Evolutionary conservation across 1,140 invertebrate genomes (phyloP), one percentile per base, ranked within the genome.

Genomic region (Heliconius melpomene): DNA sequence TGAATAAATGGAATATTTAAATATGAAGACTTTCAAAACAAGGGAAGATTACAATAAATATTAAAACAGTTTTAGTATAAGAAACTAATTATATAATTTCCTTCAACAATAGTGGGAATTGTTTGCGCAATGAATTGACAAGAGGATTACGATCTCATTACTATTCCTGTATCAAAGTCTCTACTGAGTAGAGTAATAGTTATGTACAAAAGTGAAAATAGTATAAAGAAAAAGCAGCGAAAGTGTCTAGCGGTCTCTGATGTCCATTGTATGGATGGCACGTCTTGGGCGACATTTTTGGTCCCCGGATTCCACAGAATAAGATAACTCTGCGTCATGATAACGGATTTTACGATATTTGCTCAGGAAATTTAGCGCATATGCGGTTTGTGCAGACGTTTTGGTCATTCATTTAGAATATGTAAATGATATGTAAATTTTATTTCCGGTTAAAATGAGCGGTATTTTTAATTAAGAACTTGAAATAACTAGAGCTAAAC

Each of bases 201-300:
- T 78, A 72, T 71, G 70, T 90, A 78, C 78, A 92, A 92, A 93
- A 94, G 91, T 94, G 92, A 94, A 93, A 94, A 90, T 91, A 82
- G 83, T 83, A 83, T 88, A 89, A 86, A 90, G 87, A 89, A 93
- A 93, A 88, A 90, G 87, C 82, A 91, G 91, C 87, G 92, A 94
- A 94, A 94, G 92, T 94, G 84, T 57, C 86, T 74, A 86, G 80
- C 83, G 84, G 90, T 86, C 85, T 87, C 88, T 85, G 73, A 85
- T 77, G 86, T 84, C 82, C 78, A 91, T 91, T 92, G 85, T 89
- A 93, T 91, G 89, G 83, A 78, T 29, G 83, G 82, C 91, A 91
- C 91, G 91, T 93, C 84, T 86, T 81, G 77, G 78, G 82, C 82
- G 84, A 87, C 85, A 90, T 87, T 89, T 90, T 79, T 79, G 78